A percentile compares a stretch with the other conserved stretches of the same genome.
These are phyloP conservation scores for Neotragus moschatus DNA, from an alignment of 2,113 vertebrate genomes.

Conservation along the genomic window DNA sequence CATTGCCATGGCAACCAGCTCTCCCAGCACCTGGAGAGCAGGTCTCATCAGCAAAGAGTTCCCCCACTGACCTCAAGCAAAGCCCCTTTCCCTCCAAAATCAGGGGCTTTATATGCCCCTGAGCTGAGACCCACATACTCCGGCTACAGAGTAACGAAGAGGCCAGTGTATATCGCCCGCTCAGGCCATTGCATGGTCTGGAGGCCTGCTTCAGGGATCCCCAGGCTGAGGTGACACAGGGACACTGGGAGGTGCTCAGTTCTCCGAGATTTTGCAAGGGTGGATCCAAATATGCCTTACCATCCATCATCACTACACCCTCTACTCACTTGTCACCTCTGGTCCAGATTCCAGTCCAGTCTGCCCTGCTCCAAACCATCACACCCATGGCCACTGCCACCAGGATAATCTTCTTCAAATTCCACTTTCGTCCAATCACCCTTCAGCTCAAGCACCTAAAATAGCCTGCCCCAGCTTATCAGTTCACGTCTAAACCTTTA, in stretches of 20 bases:
- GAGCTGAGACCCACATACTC: neutral
- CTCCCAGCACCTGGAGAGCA: neutral
- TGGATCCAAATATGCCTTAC: neutral
- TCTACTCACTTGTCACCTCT: neutral
- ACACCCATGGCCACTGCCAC: neutral
- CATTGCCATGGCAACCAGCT: constrained; percentile 57
- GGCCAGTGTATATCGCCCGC: rapidly evolving
- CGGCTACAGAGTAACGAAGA: neutral
- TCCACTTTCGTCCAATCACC: constrained; percentile 3
- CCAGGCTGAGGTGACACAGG: neutral
- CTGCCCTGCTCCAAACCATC: neutral
- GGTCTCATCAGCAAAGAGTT: neutral
- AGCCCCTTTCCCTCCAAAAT: neutral
- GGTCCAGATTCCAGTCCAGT: neutral
- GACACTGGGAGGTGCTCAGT: neutral
- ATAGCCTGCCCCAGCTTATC: neutral
- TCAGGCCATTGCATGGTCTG: neutral
- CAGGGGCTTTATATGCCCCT: neutral
- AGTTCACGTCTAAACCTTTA: neutral
- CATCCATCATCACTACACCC: neutral
- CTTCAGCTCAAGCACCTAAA: constrained; percentile 15
- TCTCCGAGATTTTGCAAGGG: neutral
- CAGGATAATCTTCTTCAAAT: constrained; percentile 27
- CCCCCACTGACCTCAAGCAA: neutral
- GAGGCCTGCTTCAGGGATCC: neutral